phyloP scores from a whole-genome alignment of 2,113 vertebrate genomes.

The Urocitellus parryii region DNA sequence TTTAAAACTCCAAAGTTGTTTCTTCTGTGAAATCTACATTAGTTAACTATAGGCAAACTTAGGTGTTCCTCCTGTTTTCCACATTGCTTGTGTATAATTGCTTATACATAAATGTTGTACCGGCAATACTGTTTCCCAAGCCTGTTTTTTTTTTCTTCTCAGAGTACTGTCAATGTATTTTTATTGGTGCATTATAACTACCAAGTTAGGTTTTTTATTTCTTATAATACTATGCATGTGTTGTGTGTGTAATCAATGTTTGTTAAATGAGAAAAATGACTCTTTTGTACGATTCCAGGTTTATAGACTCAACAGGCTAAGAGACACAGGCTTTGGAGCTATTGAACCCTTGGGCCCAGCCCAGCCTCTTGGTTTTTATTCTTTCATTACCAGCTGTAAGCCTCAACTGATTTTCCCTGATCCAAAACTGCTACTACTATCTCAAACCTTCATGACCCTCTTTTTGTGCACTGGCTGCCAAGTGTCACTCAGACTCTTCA shows the following conservation, averaged over 20 bases:
- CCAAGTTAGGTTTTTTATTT: background rate
- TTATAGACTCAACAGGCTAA: background rate
- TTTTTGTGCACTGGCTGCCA: background rate
- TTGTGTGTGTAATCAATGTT: background rate
- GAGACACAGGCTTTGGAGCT: background rate
- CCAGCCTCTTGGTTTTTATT: background rate
- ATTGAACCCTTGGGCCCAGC: background rate
- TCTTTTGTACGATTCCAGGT: background rate
- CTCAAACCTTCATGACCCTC: background rate
- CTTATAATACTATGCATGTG: background rate
- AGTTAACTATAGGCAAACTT: background rate
- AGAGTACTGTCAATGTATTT: too few relatives aligned
- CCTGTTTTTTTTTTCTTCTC: too few relatives aligned
- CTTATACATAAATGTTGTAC: background rate
- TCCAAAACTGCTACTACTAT: background rate
- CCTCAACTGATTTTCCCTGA: background rate
- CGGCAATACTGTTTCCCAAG: background rate
- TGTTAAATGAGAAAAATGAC: background rate
- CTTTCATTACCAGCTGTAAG: background rate
- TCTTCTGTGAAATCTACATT: background rate
- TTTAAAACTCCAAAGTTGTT: conserved; percentile 5
- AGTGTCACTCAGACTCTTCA: background rate
- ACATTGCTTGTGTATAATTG: background rate
- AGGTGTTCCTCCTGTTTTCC: background rate
- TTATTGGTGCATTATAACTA: too few relatives aligned